Base-by-base conservation (phyloP, 2,888 invertebrate species). In the Uloborus plumipes region DNA sequence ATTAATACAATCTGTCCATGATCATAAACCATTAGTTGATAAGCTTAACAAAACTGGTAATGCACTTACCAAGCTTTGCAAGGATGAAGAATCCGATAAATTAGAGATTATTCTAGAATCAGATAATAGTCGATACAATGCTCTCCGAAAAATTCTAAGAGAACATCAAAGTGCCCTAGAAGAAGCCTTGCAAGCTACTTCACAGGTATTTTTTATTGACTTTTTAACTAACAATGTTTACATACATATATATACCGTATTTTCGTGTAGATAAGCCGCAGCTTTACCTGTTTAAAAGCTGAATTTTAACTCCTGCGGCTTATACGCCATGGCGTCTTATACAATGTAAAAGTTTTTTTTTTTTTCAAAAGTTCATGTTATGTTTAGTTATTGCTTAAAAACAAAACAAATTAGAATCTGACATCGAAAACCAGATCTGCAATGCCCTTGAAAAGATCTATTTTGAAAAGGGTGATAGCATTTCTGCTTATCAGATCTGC, bases 1-100 rank as follows among this genome's bases (percentile, higher is more conserved):
- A 89, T 92, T 98, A 87, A 91, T 97, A 80, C 97, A 97, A 89
- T 95, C 96, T 26, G 94, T 99, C 86, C 93, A 93, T 85, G 96
- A 97, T 88, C 98, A 98, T 90, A 97, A 97, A 88, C 98, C 98
- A 0, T 90, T 98, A 58, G 92, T 99, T 0, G 98, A 99, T 89
- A 97, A 98, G 89, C 91, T 99, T 74, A 97, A 97, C 89, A 98
- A 98, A 90, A 98, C 98, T 1, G 98, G 97, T 0, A 94, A 94
- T 87, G 97, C 97, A 4, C 91, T 99, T 16, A 92, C 94, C 14
- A 92, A 94, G 66, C 91, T 99, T 47, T 95, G 95, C 86, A 94
- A 94, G 53, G 95, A 95, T n/a, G 97, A 97, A 73, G 98, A 98
- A 88, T 94, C 94, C 0, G 92, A 92, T 31, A 94, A 95, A 88